Evolutionary conservation across 2,797 vertebrate genomes (phyloP), one percentile per base, ranked within the genome.

Genomic region (Spinus pinus): DNA sequence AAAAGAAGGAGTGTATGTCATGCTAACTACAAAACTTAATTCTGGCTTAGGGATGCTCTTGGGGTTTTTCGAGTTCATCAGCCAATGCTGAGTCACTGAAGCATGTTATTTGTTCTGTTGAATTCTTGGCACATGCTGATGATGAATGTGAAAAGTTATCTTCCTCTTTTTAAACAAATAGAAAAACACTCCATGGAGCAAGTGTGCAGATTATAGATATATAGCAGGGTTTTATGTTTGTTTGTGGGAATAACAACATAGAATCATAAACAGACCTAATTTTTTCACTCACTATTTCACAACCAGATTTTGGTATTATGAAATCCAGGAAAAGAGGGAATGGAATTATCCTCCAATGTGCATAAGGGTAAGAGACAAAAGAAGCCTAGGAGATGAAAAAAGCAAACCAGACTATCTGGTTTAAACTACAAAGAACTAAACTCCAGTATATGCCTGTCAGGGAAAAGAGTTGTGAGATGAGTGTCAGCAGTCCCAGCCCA

Each of bases 401-500:
- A 39, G 14, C 39, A 15, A 39, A 39, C 14, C 14, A 39, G 39
- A 39, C 39, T 39, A 14, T 39, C 39, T 39, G 14, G 39, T 39
- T 39, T 39, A 39, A 39, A 14, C 39, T 39, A 3, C 39, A 39
- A 66, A 60, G 8, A 73, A 25, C 7, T 65, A 42, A 65, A 9
- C 13, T 51, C 10, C 25, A 41, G 20, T 61, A 70, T 56, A 42
- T 8, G 4, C 2, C 2, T 57, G 0, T 7, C 28, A 18, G 12
- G 8, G 21, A 62, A 71, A 24, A 58, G 2, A n/a, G 4, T 30
- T 46, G 6, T 2, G 44, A 78, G 19, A 12, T 27, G 2, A 4
- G 2, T 58, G 27, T 50, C 30, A 47, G 22, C 2, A 47, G 22
- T 30, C 3, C 7, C 24, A 54, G 14, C 7, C 17, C 2, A 8